Evolutionary conservation across 2,113 vertebrate species (phyloP), one percentile per base, ranked within the genome.

Genomic region (Perca fluviatilis): DNA sequence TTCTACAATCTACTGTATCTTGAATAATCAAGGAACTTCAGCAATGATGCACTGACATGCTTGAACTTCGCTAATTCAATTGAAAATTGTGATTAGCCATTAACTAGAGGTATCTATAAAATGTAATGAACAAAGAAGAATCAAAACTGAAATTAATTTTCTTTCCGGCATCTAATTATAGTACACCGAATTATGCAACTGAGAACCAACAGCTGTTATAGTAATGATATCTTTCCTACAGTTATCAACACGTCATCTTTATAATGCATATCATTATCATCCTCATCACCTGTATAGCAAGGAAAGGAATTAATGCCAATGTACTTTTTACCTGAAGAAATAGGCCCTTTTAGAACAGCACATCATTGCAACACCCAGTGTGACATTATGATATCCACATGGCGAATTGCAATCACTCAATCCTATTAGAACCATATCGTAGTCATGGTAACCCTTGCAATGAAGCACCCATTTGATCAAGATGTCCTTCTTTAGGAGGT

Each of bases 131-230:
- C 36, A 64, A 69, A 86, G 3, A 68, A 73, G 51, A 54, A 33
- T 81, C 71, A 60, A 40, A 66, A 74, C 14, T 74, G 21, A 86
- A 83, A 80, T 79, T 3, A 79, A 71, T 79, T 78, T 83, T 68
- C 69, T 72, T 68, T 77, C 60, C 68, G 66, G 87, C 69, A 82
- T 85, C 58, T 83, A 84, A 84, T 90, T 85, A 80, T 65, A 78
- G 65, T n/a, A 43, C 30, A 2, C 53, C 46, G 21, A 84, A 85
- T 87, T 61, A 73, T 79, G 64, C 88, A 88, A 83, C 70, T 70
- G 78, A 80, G 71, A 86, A 67, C 53, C 19, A 60, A 79, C 90
- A 93, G 89, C 83, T 88, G 85, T 84, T 88, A 64, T 70, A 77
- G 62, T 66, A 83, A 83, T 82, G 64, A 74, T 85, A 84, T 82